Conservation (phyloP, 2,113 vertebrate genomes). For the Ailuropoda melanoleuca region DNA sequence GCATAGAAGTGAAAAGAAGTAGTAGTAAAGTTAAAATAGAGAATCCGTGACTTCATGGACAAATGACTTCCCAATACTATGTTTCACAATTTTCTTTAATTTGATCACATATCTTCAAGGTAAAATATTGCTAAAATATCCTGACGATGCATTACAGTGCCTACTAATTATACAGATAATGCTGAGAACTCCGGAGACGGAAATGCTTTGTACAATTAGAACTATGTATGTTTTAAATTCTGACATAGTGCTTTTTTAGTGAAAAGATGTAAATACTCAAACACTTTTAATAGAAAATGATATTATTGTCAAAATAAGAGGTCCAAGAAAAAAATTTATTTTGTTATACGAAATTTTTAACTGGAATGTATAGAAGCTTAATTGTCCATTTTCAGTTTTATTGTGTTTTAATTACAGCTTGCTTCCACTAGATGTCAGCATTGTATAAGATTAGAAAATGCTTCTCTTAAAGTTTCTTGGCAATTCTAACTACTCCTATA, state of each 20-base stretch:
- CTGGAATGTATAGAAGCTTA: not conserved
- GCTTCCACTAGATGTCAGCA: conserved; percentile 83
- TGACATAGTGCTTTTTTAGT: not conserved
- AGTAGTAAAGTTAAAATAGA: not conserved
- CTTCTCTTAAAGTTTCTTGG: not conserved
- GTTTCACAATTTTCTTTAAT: not conserved
- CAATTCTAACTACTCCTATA: not conserved
- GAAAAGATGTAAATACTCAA: not conserved
- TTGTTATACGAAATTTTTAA: not conserved
- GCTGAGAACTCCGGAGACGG: not conserved
- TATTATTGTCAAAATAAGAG: not conserved
- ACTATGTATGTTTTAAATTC: not conserved
- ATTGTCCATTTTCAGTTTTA: not conserved
- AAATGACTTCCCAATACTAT: not conserved
- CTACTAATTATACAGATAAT: not conserved
- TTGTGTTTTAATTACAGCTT: not conserved
- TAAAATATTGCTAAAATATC: not conserved
- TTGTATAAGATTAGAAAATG: conserved; percentile 64
- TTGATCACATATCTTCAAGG: not conserved
- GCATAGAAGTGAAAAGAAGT: not conserved
- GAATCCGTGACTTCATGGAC: not conserved
- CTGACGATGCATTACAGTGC: fast-evolving
- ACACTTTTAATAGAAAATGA: not conserved
- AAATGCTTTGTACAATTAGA: not conserved
- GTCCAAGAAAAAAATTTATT: no score